These are phyloP conservation scores for Ochropacha duplaris DNA, from an alignment of 2,888 invertebrate genomes.

Conservation along the genomic window DNA sequence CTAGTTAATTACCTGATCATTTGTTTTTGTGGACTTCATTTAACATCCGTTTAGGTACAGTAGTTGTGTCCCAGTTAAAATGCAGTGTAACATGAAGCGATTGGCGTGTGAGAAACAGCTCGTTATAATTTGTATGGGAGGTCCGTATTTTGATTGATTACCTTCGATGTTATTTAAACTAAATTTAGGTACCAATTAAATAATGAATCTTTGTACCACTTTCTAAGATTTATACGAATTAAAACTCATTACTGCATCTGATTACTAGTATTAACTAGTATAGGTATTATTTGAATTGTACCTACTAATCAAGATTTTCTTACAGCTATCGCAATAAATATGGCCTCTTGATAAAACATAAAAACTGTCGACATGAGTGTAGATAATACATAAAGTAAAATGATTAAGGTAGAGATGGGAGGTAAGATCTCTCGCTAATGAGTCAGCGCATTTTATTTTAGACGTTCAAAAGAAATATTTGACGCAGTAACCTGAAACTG, in stretches of 20 bases:
- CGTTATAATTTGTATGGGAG: conserved; percentile 50
- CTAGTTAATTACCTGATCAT: conserved; percentile 21
- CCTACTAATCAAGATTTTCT: background rate
- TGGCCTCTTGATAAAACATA: conserved; percentile 20
- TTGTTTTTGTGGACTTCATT: conserved; percentile 33
- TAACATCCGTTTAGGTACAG: conserved; percentile 5
- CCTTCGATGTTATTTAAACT: conserved; percentile 41
- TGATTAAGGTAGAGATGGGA: background rate
- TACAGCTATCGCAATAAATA: conserved; percentile 4
- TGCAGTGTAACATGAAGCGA: conserved; percentile 10
- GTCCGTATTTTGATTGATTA: conserved; percentile 50
- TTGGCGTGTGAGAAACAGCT: conserved; percentile 50
- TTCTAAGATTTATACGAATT: background rate
- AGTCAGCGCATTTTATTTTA: conserved; percentile 62
- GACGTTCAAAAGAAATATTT: conserved; percentile 66
- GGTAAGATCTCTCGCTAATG: conserved; percentile 40
- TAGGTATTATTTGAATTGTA: background rate
- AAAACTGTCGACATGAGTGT: background rate
- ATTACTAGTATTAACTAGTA: too few relatives aligned
- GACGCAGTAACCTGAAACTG: conserved; percentile 73
- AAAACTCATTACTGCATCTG: too few relatives aligned
- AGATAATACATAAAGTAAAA: background rate
- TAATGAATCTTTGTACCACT: conserved; percentile 13
- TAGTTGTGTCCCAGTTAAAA: conserved; percentile 4
- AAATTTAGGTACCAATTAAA: conserved; percentile 35